Conservation (phyloP, 2,797 vertebrate species). For the Pangasius djambal region DNA sequence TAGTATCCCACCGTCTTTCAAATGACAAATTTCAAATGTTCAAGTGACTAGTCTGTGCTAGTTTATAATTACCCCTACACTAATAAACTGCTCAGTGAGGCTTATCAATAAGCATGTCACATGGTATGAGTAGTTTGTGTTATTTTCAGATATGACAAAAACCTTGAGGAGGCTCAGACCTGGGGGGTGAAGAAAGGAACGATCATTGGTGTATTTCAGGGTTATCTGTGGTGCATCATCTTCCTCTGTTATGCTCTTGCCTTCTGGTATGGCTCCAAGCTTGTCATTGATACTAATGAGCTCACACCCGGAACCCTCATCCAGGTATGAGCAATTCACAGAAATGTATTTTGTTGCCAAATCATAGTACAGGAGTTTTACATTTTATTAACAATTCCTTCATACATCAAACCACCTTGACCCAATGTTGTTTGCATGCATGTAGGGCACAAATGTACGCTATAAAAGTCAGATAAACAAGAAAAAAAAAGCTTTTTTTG, state of each 20-base stretch:
- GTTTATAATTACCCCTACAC: not conserved
- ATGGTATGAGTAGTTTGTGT: conserved; percentile 1
- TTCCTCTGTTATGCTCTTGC: conserved; percentile 80
- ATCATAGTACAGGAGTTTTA: not conserved
- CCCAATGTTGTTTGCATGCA: not conserved
- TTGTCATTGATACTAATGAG: conserved; percentile 80
- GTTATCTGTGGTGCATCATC: conserved; percentile 80
- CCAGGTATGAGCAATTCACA: conserved; percentile 67
- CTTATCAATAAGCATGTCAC: not conserved
- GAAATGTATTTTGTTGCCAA: not conserved
- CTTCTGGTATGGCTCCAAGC: conserved; percentile 83
- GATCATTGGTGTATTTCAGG: conserved; percentile 77
- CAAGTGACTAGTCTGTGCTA: not conserved
- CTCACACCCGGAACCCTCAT: conserved; percentile 78
- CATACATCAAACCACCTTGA: not conserved
- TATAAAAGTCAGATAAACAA: not conserved
- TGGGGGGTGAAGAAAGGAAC: conserved; percentile 81
- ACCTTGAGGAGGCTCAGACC: conserved; percentile 74
- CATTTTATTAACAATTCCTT: not conserved
- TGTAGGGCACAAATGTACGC: not conserved
- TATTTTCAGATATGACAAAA: conserved; percentile 76
- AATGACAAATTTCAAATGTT: not conserved
- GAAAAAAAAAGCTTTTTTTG: not conserved
- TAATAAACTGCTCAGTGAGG: not conserved
- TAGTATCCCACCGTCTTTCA: not conserved